These are phyloP conservation scores for Zonotrichia albicollis DNA, from an alignment of 2,797 vertebrate species.

Conservation along the genomic window DNA sequence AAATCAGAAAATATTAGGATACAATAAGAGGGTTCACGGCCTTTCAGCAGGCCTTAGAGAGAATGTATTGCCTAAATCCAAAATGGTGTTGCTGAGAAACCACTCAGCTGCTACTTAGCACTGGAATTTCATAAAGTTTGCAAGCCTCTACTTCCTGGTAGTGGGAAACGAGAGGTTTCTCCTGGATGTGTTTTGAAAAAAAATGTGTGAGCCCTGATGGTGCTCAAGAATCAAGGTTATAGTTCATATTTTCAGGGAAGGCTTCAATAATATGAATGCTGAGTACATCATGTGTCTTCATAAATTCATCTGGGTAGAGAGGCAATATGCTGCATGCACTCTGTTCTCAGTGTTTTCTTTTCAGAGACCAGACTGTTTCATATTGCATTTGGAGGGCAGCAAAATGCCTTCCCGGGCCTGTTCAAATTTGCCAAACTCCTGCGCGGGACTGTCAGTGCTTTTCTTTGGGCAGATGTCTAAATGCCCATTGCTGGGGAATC, in stretches of 20 bases:
- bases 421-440: neutral
- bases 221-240: neutral
- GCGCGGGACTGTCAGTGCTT: neutral
- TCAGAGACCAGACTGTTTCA: neutral
- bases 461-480: neutral
- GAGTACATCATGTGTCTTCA: neutral
- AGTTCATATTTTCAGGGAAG: neutral
- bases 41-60: neutral
- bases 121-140: neutral
- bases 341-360: neutral
- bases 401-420: neutral
- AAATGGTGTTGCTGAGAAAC: neutral
- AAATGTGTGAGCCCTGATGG: neutral
- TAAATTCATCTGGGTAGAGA: neutral
- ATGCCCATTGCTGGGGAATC: rapidly evolving
- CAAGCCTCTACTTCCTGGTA: neutral
- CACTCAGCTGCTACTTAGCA: neutral
- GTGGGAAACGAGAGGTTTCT: neutral
- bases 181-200: neutral
- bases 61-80: neutral
- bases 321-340: neutral
- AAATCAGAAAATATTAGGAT: neutral
- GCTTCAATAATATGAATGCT: neutral
- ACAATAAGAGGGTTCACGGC: neutral
- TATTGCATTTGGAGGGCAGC: neutral